These are phyloP conservation scores for Aurelia aurita complex sp. Pacific DNA, from an alignment of 30 jellyfish, hydroid and myxozoan species.

Conservation along the genomic window DNA sequence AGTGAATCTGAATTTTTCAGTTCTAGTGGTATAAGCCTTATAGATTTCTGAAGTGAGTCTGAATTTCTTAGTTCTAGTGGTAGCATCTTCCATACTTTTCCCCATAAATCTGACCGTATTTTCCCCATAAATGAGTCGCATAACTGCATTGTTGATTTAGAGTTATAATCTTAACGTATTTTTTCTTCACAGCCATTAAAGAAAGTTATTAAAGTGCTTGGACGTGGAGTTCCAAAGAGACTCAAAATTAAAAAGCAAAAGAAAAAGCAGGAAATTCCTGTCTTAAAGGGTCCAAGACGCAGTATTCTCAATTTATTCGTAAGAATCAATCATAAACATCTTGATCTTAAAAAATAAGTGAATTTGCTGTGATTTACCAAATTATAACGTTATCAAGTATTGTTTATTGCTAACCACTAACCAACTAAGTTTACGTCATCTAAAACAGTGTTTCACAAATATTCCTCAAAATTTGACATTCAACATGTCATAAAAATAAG, in stretches of 20 bases:
- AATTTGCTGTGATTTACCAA: too few relatives aligned
- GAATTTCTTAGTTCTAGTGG: too few relatives aligned
- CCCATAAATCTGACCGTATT: too few relatives aligned
- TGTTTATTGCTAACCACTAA: not conserved
- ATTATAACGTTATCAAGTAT: too few relatives aligned
- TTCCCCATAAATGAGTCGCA: too few relatives aligned
- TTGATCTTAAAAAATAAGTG: not conserved
- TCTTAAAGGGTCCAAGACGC: conserved; percentile 60
- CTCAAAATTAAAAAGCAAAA: conserved; percentile 47
- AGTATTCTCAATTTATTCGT: conserved; percentile 60
- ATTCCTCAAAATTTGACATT: not conserved
- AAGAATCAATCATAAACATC: conserved; percentile 6
- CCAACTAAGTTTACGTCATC: not conserved
- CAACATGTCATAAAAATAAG: not conserved
- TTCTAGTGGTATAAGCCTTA: too few relatives aligned
- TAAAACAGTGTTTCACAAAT: not conserved
- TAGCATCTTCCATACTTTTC: too few relatives aligned
- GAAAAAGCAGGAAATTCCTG: conserved; percentile 31
- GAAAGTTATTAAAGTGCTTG: conserved; percentile 71
- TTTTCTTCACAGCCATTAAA: conserved; percentile 54
- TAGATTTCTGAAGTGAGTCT: too few relatives aligned
- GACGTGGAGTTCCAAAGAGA: conserved; percentile 72
- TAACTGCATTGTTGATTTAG: too few relatives aligned
- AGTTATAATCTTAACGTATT: too few relatives aligned
- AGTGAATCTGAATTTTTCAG: too few relatives aligned